Evolutionary conservation across 2,113 vertebrate species (phyloP).

Genomic region (Platycercus adscitus): DNA sequence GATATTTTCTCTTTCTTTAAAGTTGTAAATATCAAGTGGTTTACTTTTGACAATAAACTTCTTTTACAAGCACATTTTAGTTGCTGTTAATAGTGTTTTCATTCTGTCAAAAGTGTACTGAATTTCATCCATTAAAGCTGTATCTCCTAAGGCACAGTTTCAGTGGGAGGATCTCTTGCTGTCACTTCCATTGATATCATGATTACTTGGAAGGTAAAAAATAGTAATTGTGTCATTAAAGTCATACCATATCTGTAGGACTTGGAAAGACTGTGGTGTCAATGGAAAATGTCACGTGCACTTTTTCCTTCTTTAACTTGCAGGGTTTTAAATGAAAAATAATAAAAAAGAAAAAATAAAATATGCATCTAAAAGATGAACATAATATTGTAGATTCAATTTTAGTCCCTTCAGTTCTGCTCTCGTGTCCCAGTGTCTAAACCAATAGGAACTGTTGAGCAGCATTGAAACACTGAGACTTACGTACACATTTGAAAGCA

Average conservation of each 20-base stretch:
- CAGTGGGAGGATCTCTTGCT: conserved; percentile 20
- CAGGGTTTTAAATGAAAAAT: neutral
- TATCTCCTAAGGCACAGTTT: conserved; percentile 21
- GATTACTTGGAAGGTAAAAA: conserved; percentile 40
- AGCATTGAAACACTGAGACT: neutral
- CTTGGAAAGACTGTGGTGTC: neutral
- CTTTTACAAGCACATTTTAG: neutral
- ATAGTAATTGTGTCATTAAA: conserved; percentile 27
- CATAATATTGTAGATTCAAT: neutral
- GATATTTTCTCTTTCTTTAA: neutral
- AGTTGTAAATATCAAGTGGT: neutral
- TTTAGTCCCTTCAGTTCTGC: neutral
- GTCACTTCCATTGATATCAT: conserved; percentile 20
- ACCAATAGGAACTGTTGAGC: neutral
- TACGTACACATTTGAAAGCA: neutral
- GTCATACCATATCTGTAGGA: neutral
- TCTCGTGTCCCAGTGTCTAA: neutral
- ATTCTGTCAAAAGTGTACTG: conserved; percentile 21
- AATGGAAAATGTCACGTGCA: neutral
- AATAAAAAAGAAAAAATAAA: neutral
- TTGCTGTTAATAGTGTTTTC: conserved; percentile 46
- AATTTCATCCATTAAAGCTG: conserved; percentile 1
- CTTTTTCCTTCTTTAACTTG: neutral
- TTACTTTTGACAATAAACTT: neutral
- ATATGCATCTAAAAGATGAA: neutral